A percentile compares a stretch with the other conserved stretches of the same genome.
Evolutionary conservation across 2,888 invertebrate genomes (phyloP).

Genomic region (Drosophila dives): DNA sequence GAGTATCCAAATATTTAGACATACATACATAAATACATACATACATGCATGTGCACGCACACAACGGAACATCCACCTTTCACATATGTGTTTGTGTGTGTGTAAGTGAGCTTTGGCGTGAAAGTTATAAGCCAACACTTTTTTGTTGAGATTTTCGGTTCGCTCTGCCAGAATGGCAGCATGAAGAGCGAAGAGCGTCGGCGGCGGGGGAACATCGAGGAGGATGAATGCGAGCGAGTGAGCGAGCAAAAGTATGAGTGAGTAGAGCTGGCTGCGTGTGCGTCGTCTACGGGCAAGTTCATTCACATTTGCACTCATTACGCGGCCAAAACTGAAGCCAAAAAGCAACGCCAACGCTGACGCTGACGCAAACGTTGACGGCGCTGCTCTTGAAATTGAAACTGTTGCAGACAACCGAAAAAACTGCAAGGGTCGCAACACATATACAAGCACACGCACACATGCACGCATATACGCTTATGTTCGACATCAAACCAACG

Average conservation of each 20-base stretch:
- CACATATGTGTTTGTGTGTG: constrained; percentile 30
- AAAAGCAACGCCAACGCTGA: constrained; percentile 24
- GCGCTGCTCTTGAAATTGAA: constrained; percentile 57
- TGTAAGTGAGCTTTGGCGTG: constrained; percentile 50
- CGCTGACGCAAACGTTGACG: constrained; percentile 28
- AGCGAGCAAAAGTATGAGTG: constrained; percentile 29
- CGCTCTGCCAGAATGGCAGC: constrained; percentile 29
- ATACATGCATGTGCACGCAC: neutral
- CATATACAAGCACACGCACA: neutral
- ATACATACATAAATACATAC: neutral
- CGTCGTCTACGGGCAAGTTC: constrained; percentile 78
- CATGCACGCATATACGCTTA: neutral
- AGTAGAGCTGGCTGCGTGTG: constrained; percentile 55
- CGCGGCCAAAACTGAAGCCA: constrained; percentile 62
- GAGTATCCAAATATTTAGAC: neutral
- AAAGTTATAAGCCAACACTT: constrained; percentile 67
- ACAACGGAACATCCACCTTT: constrained; percentile 31
- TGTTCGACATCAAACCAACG: constrained; percentile 11
- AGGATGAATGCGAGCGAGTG: constrained; percentile 31
- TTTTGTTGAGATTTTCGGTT: constrained; percentile 46
- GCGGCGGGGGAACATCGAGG: constrained; percentile 11
- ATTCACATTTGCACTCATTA: constrained; percentile 83
- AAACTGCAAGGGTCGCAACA: constrained; percentile 29
- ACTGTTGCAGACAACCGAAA: constrained; percentile 32
- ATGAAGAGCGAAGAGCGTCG: neutral